Evolutionary conservation across 1,140 invertebrate species (phyloP), one percentile per base, ranked within the genome.

Genomic region (Papilio aristodemus): DNA sequence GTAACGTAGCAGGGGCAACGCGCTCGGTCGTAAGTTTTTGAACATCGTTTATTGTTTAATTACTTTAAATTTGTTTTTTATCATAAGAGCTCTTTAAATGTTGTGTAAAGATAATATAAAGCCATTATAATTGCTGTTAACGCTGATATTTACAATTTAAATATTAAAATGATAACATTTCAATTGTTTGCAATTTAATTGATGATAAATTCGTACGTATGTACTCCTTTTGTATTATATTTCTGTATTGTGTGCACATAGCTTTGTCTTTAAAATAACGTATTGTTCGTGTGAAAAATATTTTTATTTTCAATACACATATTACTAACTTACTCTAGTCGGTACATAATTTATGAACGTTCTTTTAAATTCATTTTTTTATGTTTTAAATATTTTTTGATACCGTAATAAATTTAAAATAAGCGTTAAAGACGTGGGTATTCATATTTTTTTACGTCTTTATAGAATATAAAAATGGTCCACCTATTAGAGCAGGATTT

Each of bases 401-500:
- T n/a, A n/a, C n/a, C n/a, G n/a, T n/a, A n/a, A n/a, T n/a, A n/a
- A n/a, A n/a, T n/a, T n/a, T n/a, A n/a, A n/a, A n/a, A n/a, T n/a
- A n/a, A n/a, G n/a, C n/a, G n/a, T n/a, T n/a, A n/a, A n/a, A n/a
- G n/a, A n/a, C n/a, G n/a, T n/a, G n/a, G 27, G 6, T 6, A 32
- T 32, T 32, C 6, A 32, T 32, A 50, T 50, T 50, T 14, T 50
- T 62, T 14, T 10, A 17, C 9, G 5, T n/a, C n/a, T n/a, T n/a
- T n/a, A n/a, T 36, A 68, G 54, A 50, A 50, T 36, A 32, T 69
- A 69, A 70, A 41, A 25, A 88, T 89, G 86, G 85, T 88, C 37
- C 71, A 78, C 13, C 62, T 91, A 50, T 72, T 50, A 0, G 75
- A 79, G 27, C 81, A 87, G 41, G 66, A 75, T 1, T 83, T 84